Conservation (phyloP, 2,797 vertebrate species). For the Epinephelus awoara region DNA sequence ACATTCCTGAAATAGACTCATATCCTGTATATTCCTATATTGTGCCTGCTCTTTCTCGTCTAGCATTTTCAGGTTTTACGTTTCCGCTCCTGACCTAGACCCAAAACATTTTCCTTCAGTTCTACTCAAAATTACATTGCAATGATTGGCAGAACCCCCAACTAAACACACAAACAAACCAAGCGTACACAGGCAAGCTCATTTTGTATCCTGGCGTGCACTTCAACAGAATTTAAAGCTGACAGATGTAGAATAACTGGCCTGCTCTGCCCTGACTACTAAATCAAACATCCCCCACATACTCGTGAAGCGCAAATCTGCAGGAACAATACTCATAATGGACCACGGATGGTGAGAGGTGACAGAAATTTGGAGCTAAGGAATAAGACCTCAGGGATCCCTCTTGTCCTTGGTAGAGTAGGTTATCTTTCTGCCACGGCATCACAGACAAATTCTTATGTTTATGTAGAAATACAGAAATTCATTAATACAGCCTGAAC, state of each 20-base stretch:
- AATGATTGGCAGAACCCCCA: conserved; percentile 38
- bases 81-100: background rate
- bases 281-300: conserved; percentile 31
- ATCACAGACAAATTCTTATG: conserved; percentile 11
- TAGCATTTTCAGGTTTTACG: background rate
- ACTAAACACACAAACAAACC: conserved; percentile 34
- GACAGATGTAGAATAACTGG: conserved; percentile 49
- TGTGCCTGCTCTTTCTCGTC: background rate
- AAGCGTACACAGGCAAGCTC: background rate
- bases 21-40: background rate
- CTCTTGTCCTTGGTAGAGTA: conserved; percentile 34
- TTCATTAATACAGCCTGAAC: conserved; percentile 42
- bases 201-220: conserved; percentile 42
- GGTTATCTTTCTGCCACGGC: conserved; percentile 13
- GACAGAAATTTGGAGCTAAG: conserved; percentile 26
- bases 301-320: conserved; percentile 11
- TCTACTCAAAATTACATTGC: conserved; percentile 33
- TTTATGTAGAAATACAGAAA: conserved; percentile 49
- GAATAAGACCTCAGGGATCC: conserved; percentile 20
- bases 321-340: conserved; percentile 6
- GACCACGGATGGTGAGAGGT: conserved; percentile 25
- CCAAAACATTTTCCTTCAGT: background rate
- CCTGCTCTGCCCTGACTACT: conserved; percentile 27
- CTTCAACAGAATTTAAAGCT: conserved; percentile 47
- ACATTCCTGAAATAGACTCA: background rate